Conservation (phyloP, 2,888 invertebrate genomes). For the Itoplectis maculator region DNA sequence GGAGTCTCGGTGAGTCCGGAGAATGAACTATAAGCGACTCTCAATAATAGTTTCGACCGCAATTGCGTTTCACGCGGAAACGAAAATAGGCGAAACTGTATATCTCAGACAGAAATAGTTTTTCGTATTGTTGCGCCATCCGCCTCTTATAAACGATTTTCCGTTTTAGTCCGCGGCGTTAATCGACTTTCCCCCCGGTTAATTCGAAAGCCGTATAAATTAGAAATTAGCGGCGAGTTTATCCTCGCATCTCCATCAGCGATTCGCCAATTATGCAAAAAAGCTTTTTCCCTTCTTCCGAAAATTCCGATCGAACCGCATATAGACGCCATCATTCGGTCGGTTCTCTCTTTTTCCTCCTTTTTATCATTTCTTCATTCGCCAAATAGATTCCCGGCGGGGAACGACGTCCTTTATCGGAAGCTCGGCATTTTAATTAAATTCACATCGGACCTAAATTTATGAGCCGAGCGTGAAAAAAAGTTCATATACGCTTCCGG, state of each 20-base stretch:
- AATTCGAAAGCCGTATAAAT: neutral
- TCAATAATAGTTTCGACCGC: neutral
- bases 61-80: neutral
- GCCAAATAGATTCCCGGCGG: too few relatives aligned
- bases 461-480: neutral
- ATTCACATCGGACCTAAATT: neutral
- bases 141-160: neutral
- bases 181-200: neutral
- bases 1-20: too few relatives aligned
- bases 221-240: neutral
- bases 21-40: too few relatives aligned
- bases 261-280: neutral
- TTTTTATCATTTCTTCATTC: too few relatives aligned
- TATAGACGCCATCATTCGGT: neutral
- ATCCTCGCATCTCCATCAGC: neutral
- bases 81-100: neutral
- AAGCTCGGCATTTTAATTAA: too few relatives aligned
- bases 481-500: neutral
- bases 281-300: neutral
- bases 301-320: neutral
- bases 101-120: too few relatives aligned
- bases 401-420: too few relatives aligned
- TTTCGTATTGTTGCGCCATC: neutral
- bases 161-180: neutral
- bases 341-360: neutral